phyloP scores from a whole-genome alignment of 2,797 vertebrate species.

The Argyrosomus regius region DNA sequence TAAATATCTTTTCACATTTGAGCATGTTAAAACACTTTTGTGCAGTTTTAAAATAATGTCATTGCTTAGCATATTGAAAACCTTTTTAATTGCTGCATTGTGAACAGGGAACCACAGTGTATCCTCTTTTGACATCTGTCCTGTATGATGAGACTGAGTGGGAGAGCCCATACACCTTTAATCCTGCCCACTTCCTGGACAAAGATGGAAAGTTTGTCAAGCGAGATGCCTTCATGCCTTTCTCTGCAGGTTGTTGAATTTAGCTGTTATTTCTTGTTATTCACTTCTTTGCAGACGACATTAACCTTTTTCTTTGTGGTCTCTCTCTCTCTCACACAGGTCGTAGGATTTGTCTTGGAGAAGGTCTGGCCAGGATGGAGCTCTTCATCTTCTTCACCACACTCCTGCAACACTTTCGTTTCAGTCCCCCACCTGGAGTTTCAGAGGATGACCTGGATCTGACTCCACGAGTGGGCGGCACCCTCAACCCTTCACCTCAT shows the following conservation, averaged over 20 bases:
- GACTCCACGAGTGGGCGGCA: background rate
- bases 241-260: conserved; percentile 73
- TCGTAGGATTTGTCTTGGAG: conserved; percentile 15
- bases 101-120: background rate
- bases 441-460: conserved; percentile 38
- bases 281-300: accelerated
- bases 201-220: conserved; percentile 72
- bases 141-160: background rate
- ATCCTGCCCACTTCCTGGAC: conserved; percentile 51
- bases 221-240: too few species aligned
- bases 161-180: conserved; percentile 39
- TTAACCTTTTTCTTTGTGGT: too few species aligned
- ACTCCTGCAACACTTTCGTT: conserved; percentile 21
- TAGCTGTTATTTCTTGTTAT: accelerated
- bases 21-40: too few species aligned
- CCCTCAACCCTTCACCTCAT: conserved; percentile 16
- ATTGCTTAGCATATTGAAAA: too few species aligned
- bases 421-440: conserved; percentile 23
- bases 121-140: background rate
- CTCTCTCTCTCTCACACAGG: background rate
- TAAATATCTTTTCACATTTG: too few species aligned
- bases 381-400: conserved; percentile 35
- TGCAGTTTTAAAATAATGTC: too few species aligned
- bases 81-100: background rate
- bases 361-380: conserved; percentile 35